phyloP scores from a whole-genome alignment of 2,888 invertebrate species.

The Orchesellides sinensis region DNA sequence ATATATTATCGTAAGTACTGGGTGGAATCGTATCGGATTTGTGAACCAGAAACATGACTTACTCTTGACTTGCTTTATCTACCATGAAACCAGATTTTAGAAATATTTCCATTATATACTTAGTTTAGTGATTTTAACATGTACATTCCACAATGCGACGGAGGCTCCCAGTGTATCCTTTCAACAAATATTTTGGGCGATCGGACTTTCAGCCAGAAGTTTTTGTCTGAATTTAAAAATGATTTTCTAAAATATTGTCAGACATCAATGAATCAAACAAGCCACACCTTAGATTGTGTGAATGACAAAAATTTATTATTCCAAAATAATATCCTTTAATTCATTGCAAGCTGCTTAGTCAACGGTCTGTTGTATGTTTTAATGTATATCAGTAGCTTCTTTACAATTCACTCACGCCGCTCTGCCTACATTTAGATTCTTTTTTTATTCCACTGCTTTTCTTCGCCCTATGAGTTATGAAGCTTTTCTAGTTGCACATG shows the following conservation, averaged over 20 bases:
- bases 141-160: too few species aligned
- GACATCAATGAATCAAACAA: too few species aligned
- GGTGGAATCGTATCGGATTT: slow-evolving; percentile 9
- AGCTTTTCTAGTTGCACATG: not conserved
- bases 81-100: too few species aligned
- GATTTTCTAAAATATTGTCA: too few species aligned
- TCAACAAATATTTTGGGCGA: not conserved
- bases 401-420: slow-evolving; percentile 2
- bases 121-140: too few species aligned
- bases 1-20: too few species aligned
- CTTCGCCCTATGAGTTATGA: slow-evolving; percentile 2
- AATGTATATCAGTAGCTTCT: not conserved
- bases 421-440: slow-evolving; percentile 12
- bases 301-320: slow-evolving; percentile 41
- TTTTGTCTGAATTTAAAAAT: not conserved
- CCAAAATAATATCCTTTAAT: not conserved
- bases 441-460: not conserved
- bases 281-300: slow-evolving; percentile 27
- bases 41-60: slow-evolving; percentile 5
- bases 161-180: too few species aligned
- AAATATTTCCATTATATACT: too few species aligned
- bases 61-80: too few species aligned
- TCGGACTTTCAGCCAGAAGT: not conserved
- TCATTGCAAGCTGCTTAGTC: not conserved
- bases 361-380: not conserved